Percentiles rank a stretch among this genome's conserved stretches.
Conservation (phyloP, 2,888 invertebrate species). For the Acleris cristana region DNA sequence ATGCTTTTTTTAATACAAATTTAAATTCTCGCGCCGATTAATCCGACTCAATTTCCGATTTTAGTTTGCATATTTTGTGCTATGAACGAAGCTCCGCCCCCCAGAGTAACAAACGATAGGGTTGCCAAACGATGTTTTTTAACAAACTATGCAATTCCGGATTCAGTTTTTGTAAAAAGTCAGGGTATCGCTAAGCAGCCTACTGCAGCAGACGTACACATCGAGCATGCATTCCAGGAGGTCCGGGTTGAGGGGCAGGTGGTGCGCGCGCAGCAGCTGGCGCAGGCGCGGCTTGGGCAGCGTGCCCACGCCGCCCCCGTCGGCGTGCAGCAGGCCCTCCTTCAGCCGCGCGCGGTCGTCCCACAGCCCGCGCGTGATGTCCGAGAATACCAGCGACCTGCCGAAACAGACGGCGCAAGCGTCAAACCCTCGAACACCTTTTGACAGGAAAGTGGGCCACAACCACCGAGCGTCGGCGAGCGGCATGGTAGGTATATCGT, state of each 20-base stretch:
- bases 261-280: constrained; percentile 86
- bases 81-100: too few relatives aligned
- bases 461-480: too few relatives aligned
- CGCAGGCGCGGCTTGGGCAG: constrained; percentile 84
- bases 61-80: too few relatives aligned
- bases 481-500: too few relatives aligned
- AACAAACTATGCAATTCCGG: too few relatives aligned
- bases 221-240: constrained; percentile 87
- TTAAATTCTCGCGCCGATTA: too few relatives aligned
- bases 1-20: too few relatives aligned
- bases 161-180: too few relatives aligned
- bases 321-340: constrained; percentile 71
- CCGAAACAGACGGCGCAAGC: constrained; percentile 12
- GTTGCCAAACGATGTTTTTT: too few relatives aligned
- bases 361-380: constrained; percentile 89
- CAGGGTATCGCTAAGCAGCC: too few relatives aligned
- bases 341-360: constrained; percentile 82
- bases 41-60: too few relatives aligned
- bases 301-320: constrained; percentile 79
- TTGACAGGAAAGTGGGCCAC: not conserved
- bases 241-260: constrained; percentile 87
- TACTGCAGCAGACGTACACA: not conserved
- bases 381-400: constrained; percentile 88
- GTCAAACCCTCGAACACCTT: not conserved
- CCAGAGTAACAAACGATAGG: too few relatives aligned